Conservation (phyloP, 2,797 vertebrate species). For the Smutsia temminckii region DNA sequence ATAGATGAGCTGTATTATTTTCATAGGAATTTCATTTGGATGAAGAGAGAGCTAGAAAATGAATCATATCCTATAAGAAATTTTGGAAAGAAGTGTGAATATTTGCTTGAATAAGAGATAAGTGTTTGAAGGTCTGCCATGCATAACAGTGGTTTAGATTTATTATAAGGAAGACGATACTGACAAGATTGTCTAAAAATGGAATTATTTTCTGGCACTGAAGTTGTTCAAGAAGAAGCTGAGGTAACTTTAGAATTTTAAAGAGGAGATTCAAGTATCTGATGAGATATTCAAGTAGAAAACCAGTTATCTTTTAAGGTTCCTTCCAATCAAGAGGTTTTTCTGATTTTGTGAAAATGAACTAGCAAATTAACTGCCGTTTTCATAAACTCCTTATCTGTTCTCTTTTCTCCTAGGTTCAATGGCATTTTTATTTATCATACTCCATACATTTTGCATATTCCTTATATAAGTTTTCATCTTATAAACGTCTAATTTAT, state of each 20-base stretch:
- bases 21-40: background rate
- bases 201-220: background rate
- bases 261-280: background rate
- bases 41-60: conserved; percentile 17
- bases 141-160: background rate
- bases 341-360: background rate
- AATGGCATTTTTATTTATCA: background rate
- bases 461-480: background rate
- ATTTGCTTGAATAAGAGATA: conserved; percentile 7
- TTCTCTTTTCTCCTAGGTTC: background rate
- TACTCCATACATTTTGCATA: background rate
- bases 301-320: background rate
- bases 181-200: conserved; percentile 41
- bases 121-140: conserved; percentile 11
- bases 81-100: conserved; percentile 16
- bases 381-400: background rate
- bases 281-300: background rate
- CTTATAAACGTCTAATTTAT: background rate
- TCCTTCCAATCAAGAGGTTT: background rate
- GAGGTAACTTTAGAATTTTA: conserved; percentile 9
- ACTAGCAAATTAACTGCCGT: background rate
- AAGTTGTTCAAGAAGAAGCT: background rate
- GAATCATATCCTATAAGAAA: background rate
- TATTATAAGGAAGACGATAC: background rate
- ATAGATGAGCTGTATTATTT: background rate